Evolutionary conservation across 2,113 vertebrate genomes (phyloP).

Genomic region (Pachycephala philippinensis): DNA sequence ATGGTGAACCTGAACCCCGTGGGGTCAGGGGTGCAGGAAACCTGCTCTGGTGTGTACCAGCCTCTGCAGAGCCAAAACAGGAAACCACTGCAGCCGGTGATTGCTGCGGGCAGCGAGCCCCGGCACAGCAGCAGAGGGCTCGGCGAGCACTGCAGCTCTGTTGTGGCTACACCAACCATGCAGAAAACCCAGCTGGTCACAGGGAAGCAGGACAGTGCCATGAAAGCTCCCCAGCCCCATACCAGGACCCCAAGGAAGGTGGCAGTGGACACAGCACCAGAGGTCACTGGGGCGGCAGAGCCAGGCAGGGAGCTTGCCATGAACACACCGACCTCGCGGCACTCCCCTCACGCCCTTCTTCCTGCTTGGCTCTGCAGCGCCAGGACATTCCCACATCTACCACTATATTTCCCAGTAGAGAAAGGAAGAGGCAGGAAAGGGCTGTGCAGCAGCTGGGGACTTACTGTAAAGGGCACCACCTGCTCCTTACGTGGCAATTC

Average conservation of each 20-base stretch:
- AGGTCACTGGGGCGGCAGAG: rapidly evolving
- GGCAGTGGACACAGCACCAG: rapidly evolving
- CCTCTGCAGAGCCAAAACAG: conserved; percentile 2
- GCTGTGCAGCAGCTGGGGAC: conserved; percentile 24
- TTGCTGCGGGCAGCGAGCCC: background rate
- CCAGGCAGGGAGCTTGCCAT: rapidly evolving
- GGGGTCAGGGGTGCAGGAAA: conserved; percentile 15
- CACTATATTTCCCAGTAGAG: background rate
- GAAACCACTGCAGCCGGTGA: background rate
- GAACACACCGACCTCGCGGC: background rate
- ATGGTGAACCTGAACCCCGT: background rate
- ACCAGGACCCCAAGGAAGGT: rapidly evolving
- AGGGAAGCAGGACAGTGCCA: background rate
- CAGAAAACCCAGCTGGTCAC: rapidly evolving
- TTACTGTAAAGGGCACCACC: conserved; percentile 68
- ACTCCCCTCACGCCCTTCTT: background rate
- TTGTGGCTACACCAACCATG: rapidly evolving
- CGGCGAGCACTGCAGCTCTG: rapidly evolving
- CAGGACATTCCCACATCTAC: background rate
- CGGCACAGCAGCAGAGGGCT: rapidly evolving
- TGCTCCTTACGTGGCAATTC: conserved; percentile 50
- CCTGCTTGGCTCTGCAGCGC: background rate
- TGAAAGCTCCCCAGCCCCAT: background rate
- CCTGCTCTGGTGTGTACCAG: background rate
- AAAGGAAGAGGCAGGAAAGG: conserved; percentile 22